phyloP scores from a whole-genome alignment of 1,140 invertebrate genomes.

The Conus ventricosus region DNA sequence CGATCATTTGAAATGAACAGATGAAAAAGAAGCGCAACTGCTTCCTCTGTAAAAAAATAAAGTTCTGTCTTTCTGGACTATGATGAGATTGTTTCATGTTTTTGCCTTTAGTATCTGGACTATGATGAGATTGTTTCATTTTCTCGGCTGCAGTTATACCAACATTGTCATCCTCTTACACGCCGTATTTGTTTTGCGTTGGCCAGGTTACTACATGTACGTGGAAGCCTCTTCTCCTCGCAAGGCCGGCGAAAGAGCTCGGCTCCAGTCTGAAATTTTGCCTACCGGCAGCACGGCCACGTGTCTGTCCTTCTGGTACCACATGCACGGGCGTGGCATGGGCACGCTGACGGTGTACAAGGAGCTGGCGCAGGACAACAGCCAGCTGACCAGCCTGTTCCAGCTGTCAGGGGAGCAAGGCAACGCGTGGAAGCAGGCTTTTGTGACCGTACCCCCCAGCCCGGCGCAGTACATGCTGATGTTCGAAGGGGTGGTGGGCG shows the following conservation, averaged over 20 bases:
- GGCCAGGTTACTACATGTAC: constrained; percentile 68
- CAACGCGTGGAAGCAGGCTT: constrained; percentile 58
- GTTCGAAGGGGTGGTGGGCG: constrained; percentile 81
- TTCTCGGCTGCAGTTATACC: no score
- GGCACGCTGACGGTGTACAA: constrained; percentile 56
- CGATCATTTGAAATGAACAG: no score
- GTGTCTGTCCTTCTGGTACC: constrained; percentile 81
- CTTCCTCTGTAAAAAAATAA: no score
- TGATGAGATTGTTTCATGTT: no score
- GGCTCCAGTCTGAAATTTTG: constrained; percentile 57
- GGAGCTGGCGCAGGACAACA: constrained; percentile 46
- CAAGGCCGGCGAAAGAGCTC: constrained; percentile 61
- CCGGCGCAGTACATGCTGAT: constrained; percentile 74
- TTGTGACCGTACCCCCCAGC: constrained; percentile 52
- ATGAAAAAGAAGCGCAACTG: no score
- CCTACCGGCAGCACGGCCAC: constrained; percentile 43
- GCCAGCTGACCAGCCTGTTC: constrained; percentile 45
- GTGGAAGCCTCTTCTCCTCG: constrained; percentile 67
- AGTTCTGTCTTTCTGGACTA: no score
- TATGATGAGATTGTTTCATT: no score
- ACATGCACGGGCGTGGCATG: constrained; percentile 82
- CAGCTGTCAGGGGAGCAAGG: constrained; percentile 51
- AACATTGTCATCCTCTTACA: no score
- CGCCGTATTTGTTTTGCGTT: no score
- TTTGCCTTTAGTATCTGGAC: constrained; percentile 39